Conservation (phyloP, 2,888 invertebrate genomes). For the Tolmerus cingulatus region DNA sequence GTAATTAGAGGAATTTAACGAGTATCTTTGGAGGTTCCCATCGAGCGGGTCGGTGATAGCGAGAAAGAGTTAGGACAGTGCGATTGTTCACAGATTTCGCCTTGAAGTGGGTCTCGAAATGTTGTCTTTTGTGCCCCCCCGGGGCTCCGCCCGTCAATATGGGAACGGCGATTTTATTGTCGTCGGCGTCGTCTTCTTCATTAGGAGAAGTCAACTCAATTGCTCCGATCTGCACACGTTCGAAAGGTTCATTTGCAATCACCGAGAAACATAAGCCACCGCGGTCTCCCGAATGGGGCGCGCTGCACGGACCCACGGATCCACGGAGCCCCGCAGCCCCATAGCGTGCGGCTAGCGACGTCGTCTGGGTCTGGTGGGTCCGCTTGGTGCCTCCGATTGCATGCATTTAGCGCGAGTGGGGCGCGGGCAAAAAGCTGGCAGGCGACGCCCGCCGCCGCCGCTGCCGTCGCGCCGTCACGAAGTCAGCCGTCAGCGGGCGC, state of each 20-base stretch:
- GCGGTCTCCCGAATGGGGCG: neutral
- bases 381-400: neutral
- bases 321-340: neutral
- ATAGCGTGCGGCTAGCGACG: neutral
- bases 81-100: neutral
- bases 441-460: too few species aligned
- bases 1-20: neutral
- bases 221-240: neutral
- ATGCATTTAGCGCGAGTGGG: neutral
- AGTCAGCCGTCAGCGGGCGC: neutral
- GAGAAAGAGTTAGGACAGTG: neutral
- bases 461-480: neutral
- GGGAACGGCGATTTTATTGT: neutral
- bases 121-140: neutral
- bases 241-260: neutral
- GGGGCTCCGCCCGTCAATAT: neutral
- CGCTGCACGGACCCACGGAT: neutral
- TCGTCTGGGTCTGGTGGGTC: neutral
- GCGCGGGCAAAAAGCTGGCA: neutral
- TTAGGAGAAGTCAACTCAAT: neutral
- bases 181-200: conserved; percentile 2
- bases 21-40: neutral
- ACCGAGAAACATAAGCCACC: neutral
- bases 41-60: neutral
- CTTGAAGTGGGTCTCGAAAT: neutral